A percentile compares a stretch with the other conserved stretches of the same genome.
These are phyloP conservation scores for Maconellicoccus hirsutus DNA, from an alignment of 1,140 invertebrate genomes.

Conservation along the genomic window DNA sequence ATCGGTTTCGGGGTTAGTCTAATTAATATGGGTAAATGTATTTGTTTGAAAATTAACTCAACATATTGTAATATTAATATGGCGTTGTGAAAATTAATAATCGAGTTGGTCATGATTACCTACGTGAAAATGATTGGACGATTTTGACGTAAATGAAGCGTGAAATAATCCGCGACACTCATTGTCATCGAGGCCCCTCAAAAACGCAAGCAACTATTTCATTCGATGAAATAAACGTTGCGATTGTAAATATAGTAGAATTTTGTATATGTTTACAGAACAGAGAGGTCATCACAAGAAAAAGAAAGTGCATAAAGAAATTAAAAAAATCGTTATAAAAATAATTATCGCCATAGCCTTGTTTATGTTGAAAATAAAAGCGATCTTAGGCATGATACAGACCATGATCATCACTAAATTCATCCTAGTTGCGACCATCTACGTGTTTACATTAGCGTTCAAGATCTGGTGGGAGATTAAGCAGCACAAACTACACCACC, in stretches of 20 bases:
- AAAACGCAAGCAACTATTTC: background rate
- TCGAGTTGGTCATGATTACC: too few species aligned
- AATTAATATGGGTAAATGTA: too few species aligned
- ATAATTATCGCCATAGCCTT: conserved; percentile 31
- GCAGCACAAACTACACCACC: conserved; percentile 19
- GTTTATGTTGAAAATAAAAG: conserved; percentile 32
- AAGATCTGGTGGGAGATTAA: conserved; percentile 32
- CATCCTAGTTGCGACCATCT: conserved; percentile 30
- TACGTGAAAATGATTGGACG: too few species aligned
- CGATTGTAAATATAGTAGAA: background rate
- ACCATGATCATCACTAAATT: conserved; percentile 32
- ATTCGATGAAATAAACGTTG: background rate
- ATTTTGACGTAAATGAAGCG: background rate
- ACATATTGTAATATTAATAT: too few species aligned
- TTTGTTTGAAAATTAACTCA: too few species aligned
- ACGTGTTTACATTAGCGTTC: conserved; percentile 30
- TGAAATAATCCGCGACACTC: background rate
- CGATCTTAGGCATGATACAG: conserved; percentile 31
- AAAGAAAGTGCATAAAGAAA: conserved; percentile 32
- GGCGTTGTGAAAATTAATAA: too few species aligned
- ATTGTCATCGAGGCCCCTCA: background rate
- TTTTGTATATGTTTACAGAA: conserved; percentile 9
- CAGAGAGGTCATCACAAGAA: conserved; percentile 30
- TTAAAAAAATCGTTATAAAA: conserved; percentile 32
- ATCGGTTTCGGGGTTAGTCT: too few species aligned